Percentiles rank a stretch among this genome's conserved stretches.
Conservation (phyloP, 1,140 invertebrate species). For the Aporrectodea caliginosa region DNA sequence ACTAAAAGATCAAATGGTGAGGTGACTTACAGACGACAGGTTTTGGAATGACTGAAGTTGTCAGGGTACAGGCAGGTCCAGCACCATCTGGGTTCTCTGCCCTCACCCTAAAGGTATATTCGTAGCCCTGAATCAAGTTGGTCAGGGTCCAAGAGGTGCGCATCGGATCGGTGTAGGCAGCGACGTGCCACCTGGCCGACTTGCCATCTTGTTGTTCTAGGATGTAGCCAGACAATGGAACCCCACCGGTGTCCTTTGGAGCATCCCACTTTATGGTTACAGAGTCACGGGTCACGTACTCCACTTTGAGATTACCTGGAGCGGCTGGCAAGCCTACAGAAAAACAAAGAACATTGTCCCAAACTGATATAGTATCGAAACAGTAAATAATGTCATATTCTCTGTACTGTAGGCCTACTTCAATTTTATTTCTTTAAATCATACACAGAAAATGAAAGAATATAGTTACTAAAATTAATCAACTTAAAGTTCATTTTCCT, state of each 20-base stretch:
- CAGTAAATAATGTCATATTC: too few species aligned
- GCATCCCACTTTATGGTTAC: constrained; percentile 76
- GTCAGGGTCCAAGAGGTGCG: constrained; percentile 25
- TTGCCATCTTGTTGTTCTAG: constrained; percentile 65
- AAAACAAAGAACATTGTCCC: constrained; percentile 36
- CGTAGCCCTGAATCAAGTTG: constrained; percentile 57
- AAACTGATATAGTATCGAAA: too few species aligned
- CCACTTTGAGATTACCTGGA: constrained; percentile 85
- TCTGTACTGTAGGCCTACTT: too few species aligned
- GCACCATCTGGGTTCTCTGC: constrained; percentile 93
- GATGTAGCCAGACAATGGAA: constrained; percentile 67
- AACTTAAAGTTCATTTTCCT: too few species aligned
- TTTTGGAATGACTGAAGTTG: constrained; percentile 20
- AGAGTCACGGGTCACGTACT: constrained; percentile 85
- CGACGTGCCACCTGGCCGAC: constrained; percentile 22
- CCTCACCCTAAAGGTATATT: constrained; percentile 87
- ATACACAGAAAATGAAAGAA: too few species aligned
- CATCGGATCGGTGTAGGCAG: constrained; percentile 14
- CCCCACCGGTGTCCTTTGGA: constrained; percentile 68
- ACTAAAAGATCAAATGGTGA: too few species aligned
- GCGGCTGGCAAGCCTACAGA: constrained; percentile 72
- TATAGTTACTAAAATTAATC: too few species aligned
- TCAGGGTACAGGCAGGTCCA: constrained; percentile 56
- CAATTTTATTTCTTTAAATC: too few species aligned
- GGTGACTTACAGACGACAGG: constrained; percentile 19